Percentiles rank a stretch among this genome's conserved stretches.
Evolutionary conservation across 2,113 vertebrate genomes (phyloP).

Genomic region (Rhea pennata): DNA sequence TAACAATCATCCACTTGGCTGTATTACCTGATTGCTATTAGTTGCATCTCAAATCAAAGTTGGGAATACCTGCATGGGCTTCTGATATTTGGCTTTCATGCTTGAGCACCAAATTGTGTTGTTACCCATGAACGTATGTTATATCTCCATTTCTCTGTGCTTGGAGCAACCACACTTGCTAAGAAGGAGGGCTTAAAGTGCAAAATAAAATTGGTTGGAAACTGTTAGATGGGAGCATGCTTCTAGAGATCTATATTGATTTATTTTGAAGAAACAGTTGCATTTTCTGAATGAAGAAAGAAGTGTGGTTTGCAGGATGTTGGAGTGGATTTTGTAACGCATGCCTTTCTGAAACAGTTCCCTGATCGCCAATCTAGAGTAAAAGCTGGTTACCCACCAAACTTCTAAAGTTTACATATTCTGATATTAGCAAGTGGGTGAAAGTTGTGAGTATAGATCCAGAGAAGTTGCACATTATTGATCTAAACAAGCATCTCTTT

Average conservation of each 20-base stretch:
- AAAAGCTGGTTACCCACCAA: not conserved
- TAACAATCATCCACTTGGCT: slow-evolving; percentile 32
- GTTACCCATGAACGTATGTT: slow-evolving; percentile 25
- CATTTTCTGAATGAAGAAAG: slow-evolving; percentile 38
- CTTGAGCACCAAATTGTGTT: slow-evolving; percentile 62
- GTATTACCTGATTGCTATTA: slow-evolving; percentile 62
- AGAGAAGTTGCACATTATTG: not conserved
- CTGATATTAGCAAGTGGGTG: slow-evolving; percentile 28
- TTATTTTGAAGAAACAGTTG: slow-evolving; percentile 38
- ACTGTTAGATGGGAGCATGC: slow-evolving; percentile 57
- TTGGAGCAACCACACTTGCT: slow-evolving; percentile 64
- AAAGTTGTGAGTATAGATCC: slow-evolving; percentile 20
- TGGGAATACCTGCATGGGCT: slow-evolving; percentile 74
- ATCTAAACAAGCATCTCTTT: not conserved
- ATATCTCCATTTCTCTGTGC: slow-evolving; percentile 61
- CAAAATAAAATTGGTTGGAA: not conserved
- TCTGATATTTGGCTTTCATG: slow-evolving; percentile 65
- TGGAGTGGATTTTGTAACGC: slow-evolving; percentile 24
- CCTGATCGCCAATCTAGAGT: not conserved
- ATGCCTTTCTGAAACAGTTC: slow-evolving; percentile 36
- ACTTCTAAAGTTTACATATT: not conserved
- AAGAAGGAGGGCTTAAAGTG: slow-evolving; percentile 33
- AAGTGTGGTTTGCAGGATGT: slow-evolving; percentile 22
- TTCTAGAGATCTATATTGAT: slow-evolving; percentile 36
- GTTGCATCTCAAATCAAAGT: slow-evolving; percentile 64